These are phyloP conservation scores for Cardiocondyla obscurior DNA, from an alignment of 1,140 invertebrate genomes.

Conservation along the genomic window DNA sequence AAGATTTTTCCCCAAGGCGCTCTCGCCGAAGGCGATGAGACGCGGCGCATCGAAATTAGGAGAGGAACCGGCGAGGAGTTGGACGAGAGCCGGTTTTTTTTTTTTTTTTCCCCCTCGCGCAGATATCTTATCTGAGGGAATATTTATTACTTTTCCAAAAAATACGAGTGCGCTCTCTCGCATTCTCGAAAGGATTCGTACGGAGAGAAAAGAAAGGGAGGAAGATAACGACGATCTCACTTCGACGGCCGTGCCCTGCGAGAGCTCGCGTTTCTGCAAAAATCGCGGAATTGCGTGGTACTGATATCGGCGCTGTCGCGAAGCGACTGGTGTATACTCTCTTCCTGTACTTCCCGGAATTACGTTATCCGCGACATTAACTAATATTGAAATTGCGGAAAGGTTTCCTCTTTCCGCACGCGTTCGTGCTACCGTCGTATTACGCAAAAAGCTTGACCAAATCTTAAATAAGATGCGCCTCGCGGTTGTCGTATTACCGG, in stretches of 20 bases:
- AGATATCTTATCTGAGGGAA: conserved; percentile 34
- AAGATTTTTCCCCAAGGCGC: conserved; percentile 11
- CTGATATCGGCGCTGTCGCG: conserved; percentile 17
- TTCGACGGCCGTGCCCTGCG: background rate
- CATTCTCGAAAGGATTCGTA: background rate
- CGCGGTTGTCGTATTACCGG: background rate
- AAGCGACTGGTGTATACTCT: background rate
- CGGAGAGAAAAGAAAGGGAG: background rate
- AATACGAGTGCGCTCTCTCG: background rate
- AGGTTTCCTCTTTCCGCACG: too few species aligned
- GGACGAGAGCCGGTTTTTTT: conserved; percentile 17
- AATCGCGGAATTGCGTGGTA: conserved; percentile 26
- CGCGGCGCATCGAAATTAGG: conserved; percentile 41
- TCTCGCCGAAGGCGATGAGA: background rate
- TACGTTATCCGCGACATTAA: conserved; percentile 30
- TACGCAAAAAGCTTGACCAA: background rate
- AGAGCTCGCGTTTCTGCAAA: conserved; percentile 4
- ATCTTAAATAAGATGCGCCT: conserved; percentile 3
- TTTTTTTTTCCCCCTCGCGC: conserved; percentile 34
- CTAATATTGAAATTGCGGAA: conserved; percentile 20
- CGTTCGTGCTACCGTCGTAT: background rate
- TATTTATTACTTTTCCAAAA: conserved; percentile 40
- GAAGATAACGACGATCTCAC: background rate
- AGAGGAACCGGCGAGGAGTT: background rate
- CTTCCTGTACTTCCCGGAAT: background rate